A percentile compares a stretch with the other conserved stretches of the same genome.
These are phyloP conservation scores for Drosophila pruinosa DNA, from an alignment of 1,140 invertebrate species.

Conservation along the genomic window DNA sequence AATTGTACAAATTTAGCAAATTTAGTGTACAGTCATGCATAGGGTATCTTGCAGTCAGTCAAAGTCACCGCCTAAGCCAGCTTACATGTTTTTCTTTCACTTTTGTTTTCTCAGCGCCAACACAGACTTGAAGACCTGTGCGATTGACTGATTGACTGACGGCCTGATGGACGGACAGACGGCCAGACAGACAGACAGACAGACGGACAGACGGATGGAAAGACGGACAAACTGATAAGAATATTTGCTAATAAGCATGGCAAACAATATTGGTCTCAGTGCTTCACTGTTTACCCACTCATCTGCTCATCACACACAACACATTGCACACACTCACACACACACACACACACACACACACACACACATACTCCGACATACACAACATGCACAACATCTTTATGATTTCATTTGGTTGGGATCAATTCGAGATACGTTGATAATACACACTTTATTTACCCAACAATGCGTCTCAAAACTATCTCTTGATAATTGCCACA, in stretches of 20 bases:
- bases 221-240: constrained; percentile 55
- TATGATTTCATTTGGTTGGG: constrained; percentile 38
- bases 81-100: constrained; percentile 21
- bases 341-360: not conserved
- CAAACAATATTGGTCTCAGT: constrained; percentile 50
- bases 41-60: not conserved
- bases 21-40: not conserved
- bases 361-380: not conserved
- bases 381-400: constrained; percentile 32
- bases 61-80: not conserved
- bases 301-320: constrained; percentile 31
- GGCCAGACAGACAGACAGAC: constrained; percentile 1
- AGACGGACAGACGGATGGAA: constrained; percentile 1
- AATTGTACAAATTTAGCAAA: too few species aligned
- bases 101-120: constrained; percentile 67
- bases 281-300: constrained; percentile 34
- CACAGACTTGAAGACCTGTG: constrained; percentile 43
- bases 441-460: not conserved
- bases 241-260: constrained; percentile 74
- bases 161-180: not conserved
- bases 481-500: not conserved
- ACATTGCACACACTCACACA: not conserved
- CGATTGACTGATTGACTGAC: constrained; percentile 6
- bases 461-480: not conserved
- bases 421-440: not conserved